Conservation (phyloP, 2,113 vertebrate species). For the Anoura caudifer region DNA sequence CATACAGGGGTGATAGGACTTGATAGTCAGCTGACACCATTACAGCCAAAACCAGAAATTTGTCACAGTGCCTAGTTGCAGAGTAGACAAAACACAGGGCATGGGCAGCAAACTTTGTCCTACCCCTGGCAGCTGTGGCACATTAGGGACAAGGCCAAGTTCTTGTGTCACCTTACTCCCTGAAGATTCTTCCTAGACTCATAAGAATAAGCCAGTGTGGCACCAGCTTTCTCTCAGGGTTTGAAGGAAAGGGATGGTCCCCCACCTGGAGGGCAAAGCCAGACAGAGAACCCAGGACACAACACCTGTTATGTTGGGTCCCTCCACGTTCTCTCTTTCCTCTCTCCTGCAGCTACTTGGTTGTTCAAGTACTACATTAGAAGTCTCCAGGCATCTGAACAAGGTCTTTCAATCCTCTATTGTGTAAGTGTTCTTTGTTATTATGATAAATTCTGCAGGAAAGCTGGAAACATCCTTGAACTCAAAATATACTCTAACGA, state of each 20-base stretch:
- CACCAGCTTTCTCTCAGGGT: neutral
- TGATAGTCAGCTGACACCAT: too few species aligned
- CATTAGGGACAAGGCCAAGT: too few species aligned
- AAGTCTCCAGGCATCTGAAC: neutral
- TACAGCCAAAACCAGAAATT: too few species aligned
- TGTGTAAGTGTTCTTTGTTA: conserved; percentile 52
- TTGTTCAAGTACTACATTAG: conserved; percentile 10
- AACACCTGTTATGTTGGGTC: accelerated
- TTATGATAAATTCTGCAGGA: neutral
- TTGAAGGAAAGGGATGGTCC: neutral
- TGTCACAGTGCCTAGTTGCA: too few species aligned
- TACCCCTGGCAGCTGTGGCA: too few species aligned
- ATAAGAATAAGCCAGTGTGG: neutral
- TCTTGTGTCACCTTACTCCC: neutral
- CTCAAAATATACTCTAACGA: neutral
- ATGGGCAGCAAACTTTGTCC: too few species aligned
- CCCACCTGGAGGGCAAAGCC: neutral
- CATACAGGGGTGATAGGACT: too few species aligned
- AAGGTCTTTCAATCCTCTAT: conserved; percentile 10
- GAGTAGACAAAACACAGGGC: too few species aligned
- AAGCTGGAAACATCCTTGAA: neutral
- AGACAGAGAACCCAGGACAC: neutral
- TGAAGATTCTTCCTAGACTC: neutral
- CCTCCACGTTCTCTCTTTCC: neutral
- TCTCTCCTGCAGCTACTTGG: conserved; percentile 26